A percentile compares a stretch with the other conserved stretches of the same genome.
phyloP scores from a whole-genome alignment of 1,140 invertebrate species.

The Lordiphosa mommai region DNA sequence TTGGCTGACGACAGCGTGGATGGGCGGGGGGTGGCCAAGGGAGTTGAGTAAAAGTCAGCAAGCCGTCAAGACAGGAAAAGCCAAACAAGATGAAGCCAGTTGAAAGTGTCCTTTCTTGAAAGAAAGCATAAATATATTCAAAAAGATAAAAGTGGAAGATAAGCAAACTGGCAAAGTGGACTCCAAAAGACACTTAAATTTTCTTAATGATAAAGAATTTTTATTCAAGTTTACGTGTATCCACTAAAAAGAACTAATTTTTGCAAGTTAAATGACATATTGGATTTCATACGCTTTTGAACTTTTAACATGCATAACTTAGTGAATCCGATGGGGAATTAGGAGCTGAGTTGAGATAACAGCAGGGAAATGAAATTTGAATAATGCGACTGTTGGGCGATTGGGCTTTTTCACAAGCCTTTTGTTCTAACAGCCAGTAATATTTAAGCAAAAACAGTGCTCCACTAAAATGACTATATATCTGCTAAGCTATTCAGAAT shows the following conservation, averaged over 20 bases:
- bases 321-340: no score
- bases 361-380: no score
- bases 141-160: slow-evolving; percentile 46
- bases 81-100: slow-evolving; percentile 54
- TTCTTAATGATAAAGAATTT: slow-evolving; percentile 3
- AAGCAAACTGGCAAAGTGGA: slow-evolving; percentile 20
- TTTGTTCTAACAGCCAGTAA: no score
- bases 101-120: slow-evolving; percentile 40
- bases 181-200: slow-evolving; percentile 5
- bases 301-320: neutral
- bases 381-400: no score
- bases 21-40: neutral
- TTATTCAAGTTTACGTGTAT: neutral
- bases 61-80: slow-evolving; percentile 48
- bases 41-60: slow-evolving; percentile 35
- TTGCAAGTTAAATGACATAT: neutral
- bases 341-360: no score
- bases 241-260: neutral
- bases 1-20: slow-evolving; percentile 37
- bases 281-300: neutral
- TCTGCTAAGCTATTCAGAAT: no score
- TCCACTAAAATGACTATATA: no score
- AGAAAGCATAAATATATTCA: slow-evolving; percentile 25
- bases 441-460: no score
- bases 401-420: no score